Conservation (phyloP, 2,888 invertebrate genomes). For the Baronia brevicornis region DNA sequence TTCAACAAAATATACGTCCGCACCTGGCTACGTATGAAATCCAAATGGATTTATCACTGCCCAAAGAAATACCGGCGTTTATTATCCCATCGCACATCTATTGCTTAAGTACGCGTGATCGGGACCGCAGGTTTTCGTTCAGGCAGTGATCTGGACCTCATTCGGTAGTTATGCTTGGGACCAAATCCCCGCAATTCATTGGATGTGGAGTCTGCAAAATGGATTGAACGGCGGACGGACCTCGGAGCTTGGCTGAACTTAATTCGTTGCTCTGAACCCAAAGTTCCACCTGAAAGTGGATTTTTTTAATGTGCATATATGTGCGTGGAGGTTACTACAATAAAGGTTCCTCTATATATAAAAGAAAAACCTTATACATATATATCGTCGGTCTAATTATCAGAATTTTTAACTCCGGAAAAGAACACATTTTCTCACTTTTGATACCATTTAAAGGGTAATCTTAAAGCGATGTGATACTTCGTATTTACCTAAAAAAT, state of each 20-base stretch:
- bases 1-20: conserved; percentile 3
- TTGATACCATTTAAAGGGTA: no score
- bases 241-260: conserved; percentile 62
- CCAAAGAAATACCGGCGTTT: conserved; percentile 16
- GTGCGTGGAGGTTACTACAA: no score
- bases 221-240: conserved; percentile 30
- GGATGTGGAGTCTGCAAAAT: conserved; percentile 31
- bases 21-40: neutral
- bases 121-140: conserved; percentile 35
- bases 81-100: conserved; percentile 33
- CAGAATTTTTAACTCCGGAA: no score
- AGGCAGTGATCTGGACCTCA: conserved; percentile 48
- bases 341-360: no score
- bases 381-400: no score
- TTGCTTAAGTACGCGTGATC: conserved; percentile 24
- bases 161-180: conserved; percentile 37
- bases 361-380: no score
- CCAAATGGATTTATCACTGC: conserved; percentile 13
- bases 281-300: conserved; percentile 55
- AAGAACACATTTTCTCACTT: no score
- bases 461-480: no score
- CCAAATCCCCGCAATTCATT: conserved; percentile 51
- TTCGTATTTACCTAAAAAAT: no score
- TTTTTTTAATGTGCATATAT: neutral
- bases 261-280: conserved; percentile 72